Percentiles rank a stretch among this genome's conserved stretches.
Conservation (phyloP, 2,888 invertebrate genomes). For the Drosophila borealis region DNA sequence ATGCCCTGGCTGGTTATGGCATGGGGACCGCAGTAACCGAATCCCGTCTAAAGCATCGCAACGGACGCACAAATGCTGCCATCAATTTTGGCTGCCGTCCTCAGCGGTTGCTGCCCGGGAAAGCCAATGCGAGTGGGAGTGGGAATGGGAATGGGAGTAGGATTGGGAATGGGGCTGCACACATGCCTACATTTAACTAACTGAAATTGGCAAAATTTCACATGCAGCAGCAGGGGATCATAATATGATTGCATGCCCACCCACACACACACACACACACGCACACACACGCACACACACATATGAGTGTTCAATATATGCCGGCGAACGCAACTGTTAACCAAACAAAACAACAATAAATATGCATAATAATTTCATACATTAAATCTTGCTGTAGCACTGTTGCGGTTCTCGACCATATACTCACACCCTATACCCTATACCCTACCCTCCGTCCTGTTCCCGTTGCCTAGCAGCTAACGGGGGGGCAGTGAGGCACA, state of each 20-base stretch:
- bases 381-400: conserved; percentile 47
- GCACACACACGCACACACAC: too few species aligned
- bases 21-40: conserved; percentile 37
- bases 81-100: conserved; percentile 47
- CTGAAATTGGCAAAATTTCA: conserved; percentile 64
- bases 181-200: conserved; percentile 67
- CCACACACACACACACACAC: neutral
- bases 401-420: conserved; percentile 3
- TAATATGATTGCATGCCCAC: conserved; percentile 54
- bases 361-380: conserved; percentile 73
- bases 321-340: conserved; percentile 41
- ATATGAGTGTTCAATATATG: conserved; percentile 15
- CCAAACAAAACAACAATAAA: conserved; percentile 71
- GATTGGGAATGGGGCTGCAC: neutral
- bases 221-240: conserved; percentile 14
- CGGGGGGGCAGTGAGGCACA: neutral
- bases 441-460: neutral
- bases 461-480: conserved; percentile 7
- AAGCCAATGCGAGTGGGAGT: neutral
- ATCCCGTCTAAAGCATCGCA: conserved; percentile 33
- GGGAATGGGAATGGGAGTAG: neutral
- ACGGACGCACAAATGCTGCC: conserved; percentile 47
- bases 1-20: neutral
- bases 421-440: neutral
- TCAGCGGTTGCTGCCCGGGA: neutral